phyloP scores from a whole-genome alignment of 2,888 invertebrate genomes.

The Cremastobaeus sp. region DNA sequence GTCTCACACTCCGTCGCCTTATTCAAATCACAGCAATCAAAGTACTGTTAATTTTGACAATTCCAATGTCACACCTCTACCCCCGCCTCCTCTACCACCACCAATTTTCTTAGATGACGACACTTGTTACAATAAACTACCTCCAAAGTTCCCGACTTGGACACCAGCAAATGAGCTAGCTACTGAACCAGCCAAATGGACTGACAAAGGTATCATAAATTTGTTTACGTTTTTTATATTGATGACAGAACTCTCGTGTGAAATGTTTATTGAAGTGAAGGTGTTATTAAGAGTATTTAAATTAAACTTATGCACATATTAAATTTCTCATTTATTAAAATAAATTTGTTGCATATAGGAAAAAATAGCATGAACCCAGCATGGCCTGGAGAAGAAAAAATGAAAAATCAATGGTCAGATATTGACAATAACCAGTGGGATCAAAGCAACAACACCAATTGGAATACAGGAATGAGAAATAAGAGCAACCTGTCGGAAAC shows the following conservation, averaged over 20 bases:
- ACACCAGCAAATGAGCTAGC: slow-evolving; percentile 71
- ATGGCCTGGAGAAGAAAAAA: slow-evolving; percentile 71
- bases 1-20: slow-evolving; percentile 75
- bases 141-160: slow-evolving; percentile 79
- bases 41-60: slow-evolving; percentile 68
- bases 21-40: slow-evolving; percentile 76
- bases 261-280: too few species aligned
- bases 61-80: slow-evolving; percentile 71
- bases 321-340: background rate
- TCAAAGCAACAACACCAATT: slow-evolving; percentile 68
- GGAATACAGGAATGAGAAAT: slow-evolving; percentile 67
- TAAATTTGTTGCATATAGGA: slow-evolving; percentile 56
- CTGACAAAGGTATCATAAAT: slow-evolving; percentile 71
- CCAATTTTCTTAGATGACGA: slow-evolving; percentile 77
- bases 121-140: slow-evolving; percentile 77
- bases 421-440: slow-evolving; percentile 74
- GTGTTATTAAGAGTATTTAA: background rate
- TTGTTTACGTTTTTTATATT: too few species aligned
- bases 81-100: slow-evolving; percentile 77
- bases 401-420: slow-evolving; percentile 72
- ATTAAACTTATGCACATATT: background rate
- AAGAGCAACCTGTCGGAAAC: slow-evolving; percentile 79
- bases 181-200: slow-evolving; percentile 73
- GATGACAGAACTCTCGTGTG: too few species aligned
- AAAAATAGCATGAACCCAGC: slow-evolving; percentile 72